Evolutionary conservation across 2,797 vertebrate genomes (phyloP), one percentile per base, ranked within the genome.

Genomic region (Tragelaphus oryx): DNA sequence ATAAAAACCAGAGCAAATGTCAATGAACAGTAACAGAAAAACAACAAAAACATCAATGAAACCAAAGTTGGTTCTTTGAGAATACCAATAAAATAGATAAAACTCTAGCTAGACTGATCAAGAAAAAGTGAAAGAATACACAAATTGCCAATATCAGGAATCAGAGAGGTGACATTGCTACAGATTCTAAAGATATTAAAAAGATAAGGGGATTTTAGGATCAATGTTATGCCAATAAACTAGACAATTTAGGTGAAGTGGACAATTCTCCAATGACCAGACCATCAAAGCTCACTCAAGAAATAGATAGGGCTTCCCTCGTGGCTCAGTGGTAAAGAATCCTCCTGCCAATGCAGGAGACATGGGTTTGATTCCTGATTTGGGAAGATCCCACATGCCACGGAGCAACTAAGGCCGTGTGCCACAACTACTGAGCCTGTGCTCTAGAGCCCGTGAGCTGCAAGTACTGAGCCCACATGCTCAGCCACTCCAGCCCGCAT

Each of bases 1-100:
- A 33, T 59, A 55, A 81, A 87, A 91, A 57, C 54, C 28, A 57
- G 48, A 94, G 60, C 44, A 80, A 54, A 87, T 59, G 59, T 37
- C 62, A 91, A 13, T n/a, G 20, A 81, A 84, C 12, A 75, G 16
- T 55, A 87, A 87, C 18, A 85, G 24, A 54, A 89, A 93, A 89
- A 30, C 8, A 89, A 55, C 4, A 62, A 41, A 78, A 89, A 78
- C 46, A 78, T 30, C 59, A 84, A 71, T 59, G 60, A 90, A 76
- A 60, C 12, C 48, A 75, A 54, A 82, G 48, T 41, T 75, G 44
- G 20, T 28, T 93, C 48, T 68, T 84, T 80, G 52, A 80, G 44
- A 80, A 71, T 44, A 74, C 8, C 65, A 92, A n/a, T 76, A 78
- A 88, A 83, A 87, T 26, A 46, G 57, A 78, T 44, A 55, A 82